These are phyloP conservation scores for Monochamus saltuarius DNA, from an alignment of 1,140 invertebrate genomes.

Conservation along the genomic window DNA sequence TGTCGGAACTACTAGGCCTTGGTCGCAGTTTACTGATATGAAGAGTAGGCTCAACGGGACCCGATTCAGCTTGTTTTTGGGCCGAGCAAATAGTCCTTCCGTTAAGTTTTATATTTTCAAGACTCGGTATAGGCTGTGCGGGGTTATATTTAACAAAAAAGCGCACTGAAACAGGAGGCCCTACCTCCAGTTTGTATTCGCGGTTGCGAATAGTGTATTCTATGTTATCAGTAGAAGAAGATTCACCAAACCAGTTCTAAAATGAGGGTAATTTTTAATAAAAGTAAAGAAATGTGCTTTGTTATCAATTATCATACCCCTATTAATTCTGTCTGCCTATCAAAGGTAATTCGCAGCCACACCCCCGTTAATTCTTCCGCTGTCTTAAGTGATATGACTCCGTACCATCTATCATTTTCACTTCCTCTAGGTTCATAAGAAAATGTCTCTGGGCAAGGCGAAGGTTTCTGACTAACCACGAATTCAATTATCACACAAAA, in stretches of 20 bases:
- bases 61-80: not conserved
- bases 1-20: not conserved
- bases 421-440: constrained; percentile 46
- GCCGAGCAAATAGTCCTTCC: constrained; percentile 31
- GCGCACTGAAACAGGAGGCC: constrained; percentile 32
- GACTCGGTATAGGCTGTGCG: constrained; percentile 26
- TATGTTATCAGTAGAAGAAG: constrained; percentile 34
- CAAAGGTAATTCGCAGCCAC: constrained; percentile 39
- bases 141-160: constrained; percentile 42
- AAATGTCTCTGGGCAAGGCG: constrained; percentile 54
- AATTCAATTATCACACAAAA: too few species aligned
- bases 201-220: constrained; percentile 41
- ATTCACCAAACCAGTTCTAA: constrained; percentile 44
- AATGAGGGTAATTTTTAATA: constrained; percentile 25
- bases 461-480: constrained; percentile 10
- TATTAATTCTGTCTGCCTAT: constrained; percentile 37
- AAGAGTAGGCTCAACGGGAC: constrained; percentile 10
- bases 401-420: constrained; percentile 46
- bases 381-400: constrained; percentile 40
- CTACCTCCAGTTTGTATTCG: constrained; percentile 35
- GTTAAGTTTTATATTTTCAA: constrained; percentile 37
- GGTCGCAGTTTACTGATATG: constrained; percentile 19
- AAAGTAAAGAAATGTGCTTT: too few species aligned
- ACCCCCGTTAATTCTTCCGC: constrained; percentile 39
- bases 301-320: constrained; percentile 33